phyloP scores from a whole-genome alignment of 2,888 invertebrate species.

The Agonopterix arenella region DNA sequence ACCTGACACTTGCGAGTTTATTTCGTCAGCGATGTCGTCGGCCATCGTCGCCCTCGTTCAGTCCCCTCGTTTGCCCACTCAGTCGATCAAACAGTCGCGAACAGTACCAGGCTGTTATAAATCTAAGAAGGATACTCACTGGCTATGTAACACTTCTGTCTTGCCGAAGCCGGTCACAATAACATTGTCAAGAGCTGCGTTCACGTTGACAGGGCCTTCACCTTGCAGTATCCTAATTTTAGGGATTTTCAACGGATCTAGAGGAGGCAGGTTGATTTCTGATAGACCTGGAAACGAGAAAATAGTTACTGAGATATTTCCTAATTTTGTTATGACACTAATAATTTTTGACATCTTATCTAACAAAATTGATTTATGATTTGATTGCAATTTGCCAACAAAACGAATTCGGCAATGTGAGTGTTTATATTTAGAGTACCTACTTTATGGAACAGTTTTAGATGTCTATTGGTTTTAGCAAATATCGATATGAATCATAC shows the following conservation, averaged over 20 bases:
- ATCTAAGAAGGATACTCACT: constrained; percentile 52
- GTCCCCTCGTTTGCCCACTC: constrained; percentile 21
- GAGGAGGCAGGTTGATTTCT: constrained; percentile 76
- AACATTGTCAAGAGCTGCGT: constrained; percentile 81
- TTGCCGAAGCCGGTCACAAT: constrained; percentile 80
- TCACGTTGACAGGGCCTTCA: constrained; percentile 82
- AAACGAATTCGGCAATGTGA: no score
- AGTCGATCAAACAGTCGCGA: constrained; percentile 58
- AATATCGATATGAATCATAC: constrained; percentile 7
- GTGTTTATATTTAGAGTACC: no score
- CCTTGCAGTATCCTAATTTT: constrained; percentile 82
- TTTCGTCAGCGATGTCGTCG: no score
- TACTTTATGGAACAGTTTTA: background rate
- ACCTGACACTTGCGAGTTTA: no score
- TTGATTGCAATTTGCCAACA: no score
- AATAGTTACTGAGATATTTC: no score
- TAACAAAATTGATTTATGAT: no score
- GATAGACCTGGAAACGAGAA: constrained; percentile 58
- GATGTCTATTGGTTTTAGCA: background rate
- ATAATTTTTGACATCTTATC: no score
- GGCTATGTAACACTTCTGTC: constrained; percentile 78
- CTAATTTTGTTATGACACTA: no score
- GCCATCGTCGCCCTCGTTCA: no score
- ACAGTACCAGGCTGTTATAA: constrained; percentile 44
- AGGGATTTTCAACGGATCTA: constrained; percentile 81